Conservation (phyloP, 2,888 invertebrate genomes). For the Villa cingulata region DNA sequence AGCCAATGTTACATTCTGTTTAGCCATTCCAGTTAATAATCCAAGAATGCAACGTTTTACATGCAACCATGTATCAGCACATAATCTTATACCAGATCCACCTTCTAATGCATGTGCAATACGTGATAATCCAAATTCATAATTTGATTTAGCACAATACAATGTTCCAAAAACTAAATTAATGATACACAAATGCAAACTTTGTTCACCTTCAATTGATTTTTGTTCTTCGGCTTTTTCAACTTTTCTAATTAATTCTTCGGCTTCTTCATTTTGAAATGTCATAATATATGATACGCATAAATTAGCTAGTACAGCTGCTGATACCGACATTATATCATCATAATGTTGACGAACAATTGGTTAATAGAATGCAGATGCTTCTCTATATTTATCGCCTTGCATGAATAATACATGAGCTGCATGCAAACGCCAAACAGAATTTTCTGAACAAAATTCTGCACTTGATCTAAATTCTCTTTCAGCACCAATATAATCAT, state of each 20-base stretch:
- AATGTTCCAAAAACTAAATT: slow-evolving; percentile 97
- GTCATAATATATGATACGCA: slow-evolving; percentile 99
- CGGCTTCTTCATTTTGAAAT: slow-evolving; percentile 95
- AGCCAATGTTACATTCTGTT: slow-evolving; percentile 68
- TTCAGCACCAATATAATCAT: slow-evolving; percentile 91
- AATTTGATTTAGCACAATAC: slow-evolving; percentile 97
- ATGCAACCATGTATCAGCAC: slow-evolving; percentile 98
- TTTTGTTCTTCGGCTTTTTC: slow-evolving; percentile 95
- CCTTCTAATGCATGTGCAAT: slow-evolving; percentile 80
- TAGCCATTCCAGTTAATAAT: slow-evolving; percentile 68
- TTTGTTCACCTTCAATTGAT: slow-evolving; percentile 82
- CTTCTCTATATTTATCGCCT: slow-evolving; percentile 95
- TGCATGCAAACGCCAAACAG: slow-evolving; percentile 93
- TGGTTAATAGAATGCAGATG: slow-evolving; percentile 95
- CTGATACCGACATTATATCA: slow-evolving; percentile 84
- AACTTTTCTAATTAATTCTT: slow-evolving; percentile 95
- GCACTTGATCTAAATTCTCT: slow-evolving; percentile 93
- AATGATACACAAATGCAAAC: slow-evolving; percentile 95
- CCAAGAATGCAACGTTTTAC: slow-evolving; percentile 90
- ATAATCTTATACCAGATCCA: slow-evolving; percentile 51
- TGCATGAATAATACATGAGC: slow-evolving; percentile 99
- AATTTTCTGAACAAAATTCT: slow-evolving; percentile 96
- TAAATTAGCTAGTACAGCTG: slow-evolving; percentile 95
- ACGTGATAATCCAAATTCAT: slow-evolving; percentile 94
- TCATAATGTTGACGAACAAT: slow-evolving; percentile 91